phyloP scores from a whole-genome alignment of 2,888 invertebrate genomes.

The Agrochola lychnidis region DNA sequence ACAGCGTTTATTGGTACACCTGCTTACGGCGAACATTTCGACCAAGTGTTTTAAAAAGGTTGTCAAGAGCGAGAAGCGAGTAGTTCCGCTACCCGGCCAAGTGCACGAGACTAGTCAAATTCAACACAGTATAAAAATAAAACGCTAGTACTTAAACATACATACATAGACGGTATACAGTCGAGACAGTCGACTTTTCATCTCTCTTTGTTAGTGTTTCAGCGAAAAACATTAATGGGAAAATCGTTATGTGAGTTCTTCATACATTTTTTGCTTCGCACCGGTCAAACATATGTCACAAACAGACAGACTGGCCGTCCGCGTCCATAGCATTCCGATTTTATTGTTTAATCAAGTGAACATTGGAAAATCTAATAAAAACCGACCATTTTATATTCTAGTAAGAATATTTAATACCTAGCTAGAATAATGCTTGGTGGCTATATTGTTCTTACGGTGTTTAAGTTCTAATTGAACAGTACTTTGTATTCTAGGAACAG shows the following conservation, averaged over 20 bases:
- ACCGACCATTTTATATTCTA: slow-evolving; percentile 32
- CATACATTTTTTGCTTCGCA: slow-evolving; percentile 39
- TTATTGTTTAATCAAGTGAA: slow-evolving; percentile 58
- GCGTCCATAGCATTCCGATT: slow-evolving; percentile 46
- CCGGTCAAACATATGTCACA: slow-evolving; percentile 58
- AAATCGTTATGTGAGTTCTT: slow-evolving; percentile 28
- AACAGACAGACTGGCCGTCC: slow-evolving; percentile 39
- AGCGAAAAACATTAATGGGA: slow-evolving; percentile 17
- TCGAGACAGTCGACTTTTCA: background rate
- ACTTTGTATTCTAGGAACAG: slow-evolving; percentile 35
- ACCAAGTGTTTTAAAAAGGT: slow-evolving; percentile 71
- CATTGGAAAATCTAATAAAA: slow-evolving; percentile 60
- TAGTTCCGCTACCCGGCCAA: slow-evolving; percentile 23
- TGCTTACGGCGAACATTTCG: slow-evolving; percentile 77
- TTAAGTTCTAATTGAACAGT: slow-evolving; percentile 38
- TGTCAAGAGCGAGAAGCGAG: slow-evolving; percentile 56
- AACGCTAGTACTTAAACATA: background rate
- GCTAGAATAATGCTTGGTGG: slow-evolving; percentile 3
- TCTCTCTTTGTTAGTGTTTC: background rate
- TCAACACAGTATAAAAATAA: slow-evolving; percentile 8
- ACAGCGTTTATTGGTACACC: slow-evolving; percentile 84
- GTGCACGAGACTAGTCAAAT: slow-evolving; percentile 27
- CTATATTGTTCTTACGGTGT: slow-evolving; percentile 1
- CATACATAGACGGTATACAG: background rate
- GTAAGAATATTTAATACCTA: slow-evolving; percentile 12